Base-by-base conservation (phyloP, 2,888 invertebrate genomes). In the Hetaerina titia region DNA sequence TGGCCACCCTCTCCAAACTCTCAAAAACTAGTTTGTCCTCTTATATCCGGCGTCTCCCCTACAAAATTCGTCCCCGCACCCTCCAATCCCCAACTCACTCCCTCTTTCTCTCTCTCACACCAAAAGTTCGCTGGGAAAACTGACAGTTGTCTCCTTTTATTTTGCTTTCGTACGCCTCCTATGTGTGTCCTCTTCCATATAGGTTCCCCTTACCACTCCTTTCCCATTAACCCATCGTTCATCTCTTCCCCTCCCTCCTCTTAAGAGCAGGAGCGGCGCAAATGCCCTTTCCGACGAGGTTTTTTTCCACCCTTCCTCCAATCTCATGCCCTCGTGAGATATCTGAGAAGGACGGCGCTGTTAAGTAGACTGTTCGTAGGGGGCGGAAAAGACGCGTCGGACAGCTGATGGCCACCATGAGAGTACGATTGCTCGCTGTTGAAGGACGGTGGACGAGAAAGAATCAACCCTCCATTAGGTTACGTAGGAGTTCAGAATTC, bases 111-210 rank as follows among this genome's bases (percentile, higher is more conserved):
- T 17, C 9, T 88, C 88, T 15, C 88, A 2, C 88, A 57, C 57
- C 11, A 56, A 22, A 56, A n/a, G 89, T 89, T 56, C 25, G n/a
- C 89, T 89, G 89, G 89, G 89, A 89, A 89, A 89, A 58, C 31
- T 89, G 89, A 89, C 89, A 89, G 89, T 89, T 89, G 89, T 57
- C 89, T n/a, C 57, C 57, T 22, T 89, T 89, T 89, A 58, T 58
- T 58, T 89, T 89, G 89, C 58, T 58, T 89, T 89, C 56, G 58
- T 58, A 22, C 57, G 56, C 58, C 89, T 56, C 89, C 57, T 89
- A 17, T 58, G 58, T 89, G 57, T 56, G 22, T 89, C 89, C 89
- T 57, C 56, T 81, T 31, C 81, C 22, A 31, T 81, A 31, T 31
- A 81, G 31, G 81, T 31, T 31, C 56, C 57, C 89, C 57, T 22